Evolutionary conservation across 2,888 invertebrate genomes (phyloP).

Genomic region (Metellina segmentata): DNA sequence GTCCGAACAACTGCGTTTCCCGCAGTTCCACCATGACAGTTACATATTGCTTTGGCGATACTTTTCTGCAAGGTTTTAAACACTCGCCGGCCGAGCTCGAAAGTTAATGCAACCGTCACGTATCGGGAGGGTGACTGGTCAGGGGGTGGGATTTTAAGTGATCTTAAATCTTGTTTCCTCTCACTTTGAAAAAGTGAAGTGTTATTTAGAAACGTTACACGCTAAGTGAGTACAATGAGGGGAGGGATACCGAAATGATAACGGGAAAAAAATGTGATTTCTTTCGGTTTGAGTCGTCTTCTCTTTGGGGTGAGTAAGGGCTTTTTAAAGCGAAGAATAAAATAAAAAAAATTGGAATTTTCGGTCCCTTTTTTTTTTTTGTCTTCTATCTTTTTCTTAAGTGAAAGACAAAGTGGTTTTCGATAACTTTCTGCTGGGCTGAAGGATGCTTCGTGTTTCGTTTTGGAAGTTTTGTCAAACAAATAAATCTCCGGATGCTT

Average conservation of each 20-base stretch:
- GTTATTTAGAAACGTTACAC: conserved; percentile 64
- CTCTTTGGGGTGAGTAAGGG: background rate
- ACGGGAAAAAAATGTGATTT: background rate
- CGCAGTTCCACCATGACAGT: conserved; percentile 66
- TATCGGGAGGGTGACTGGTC: background rate
- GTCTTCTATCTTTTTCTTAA: conserved; percentile 32
- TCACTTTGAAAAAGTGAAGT: conserved; percentile 75
- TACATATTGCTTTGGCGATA: conserved; percentile 69
- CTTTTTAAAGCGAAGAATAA: conserved; percentile 14
- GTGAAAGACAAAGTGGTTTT: conserved; percentile 76
- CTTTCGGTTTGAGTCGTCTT: background rate
- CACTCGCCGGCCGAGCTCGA: conserved; percentile 26
- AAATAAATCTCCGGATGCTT: background rate
- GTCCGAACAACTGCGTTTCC: conserved; percentile 23
- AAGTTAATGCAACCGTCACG: conserved; percentile 50
- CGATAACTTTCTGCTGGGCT: conserved; percentile 72
- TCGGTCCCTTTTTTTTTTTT: background rate
- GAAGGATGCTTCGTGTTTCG: background rate
- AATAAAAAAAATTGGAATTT: background rate
- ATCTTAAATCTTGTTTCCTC: conserved; percentile 74
- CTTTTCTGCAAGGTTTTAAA: conserved; percentile 70
- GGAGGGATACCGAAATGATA: conserved; percentile 4
- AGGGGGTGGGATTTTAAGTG: conserved; percentile 69
- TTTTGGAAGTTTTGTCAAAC: conserved; percentile 48
- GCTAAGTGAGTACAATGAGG: conserved; percentile 43